These are phyloP conservation scores for Cryptomyrus ogoouensis DNA, from an alignment of 2,113 vertebrate species.

Conservation along the genomic window DNA sequence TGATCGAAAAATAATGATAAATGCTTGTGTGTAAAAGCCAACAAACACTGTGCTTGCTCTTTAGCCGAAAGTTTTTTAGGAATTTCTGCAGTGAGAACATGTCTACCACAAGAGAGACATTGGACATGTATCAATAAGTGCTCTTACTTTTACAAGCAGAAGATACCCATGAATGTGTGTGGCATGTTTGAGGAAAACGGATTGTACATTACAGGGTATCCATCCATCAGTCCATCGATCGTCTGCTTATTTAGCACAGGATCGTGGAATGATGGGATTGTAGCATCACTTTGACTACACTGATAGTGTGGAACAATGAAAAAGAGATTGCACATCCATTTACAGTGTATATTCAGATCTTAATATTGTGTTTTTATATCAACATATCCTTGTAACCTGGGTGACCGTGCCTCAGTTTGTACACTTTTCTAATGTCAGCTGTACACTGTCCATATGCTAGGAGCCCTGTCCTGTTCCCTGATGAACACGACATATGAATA, in stretches of 20 bases:
- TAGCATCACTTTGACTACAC: not conserved
- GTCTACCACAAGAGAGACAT: not conserved
- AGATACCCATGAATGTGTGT: not conserved
- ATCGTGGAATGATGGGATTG: not conserved
- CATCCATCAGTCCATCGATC: not conserved
- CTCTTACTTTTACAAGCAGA: not conserved
- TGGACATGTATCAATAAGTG: not conserved
- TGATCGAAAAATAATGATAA: not conserved
- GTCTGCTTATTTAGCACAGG: not conserved
- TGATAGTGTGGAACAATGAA: not conserved
- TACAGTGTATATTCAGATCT: not conserved
- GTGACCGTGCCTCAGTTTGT: not conserved
- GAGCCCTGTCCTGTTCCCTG: not conserved
- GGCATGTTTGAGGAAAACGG: not conserved
- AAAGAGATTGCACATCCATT: not conserved
- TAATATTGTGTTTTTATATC: not conserved
- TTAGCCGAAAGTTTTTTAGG: not conserved
- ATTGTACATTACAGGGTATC: not conserved
- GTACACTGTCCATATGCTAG: not conserved
- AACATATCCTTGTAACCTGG: not conserved
- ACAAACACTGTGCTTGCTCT: not conserved
- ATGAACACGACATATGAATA: not conserved
- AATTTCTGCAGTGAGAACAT: not conserved
- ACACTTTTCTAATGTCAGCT: not conserved
- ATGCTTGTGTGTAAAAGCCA: not conserved